Percentiles rank a stretch among this genome's conserved stretches.
These are phyloP conservation scores for Metridium senile DNA, from an alignment of 92 coral and sea anemone genomes.

Conservation along the genomic window DNA sequence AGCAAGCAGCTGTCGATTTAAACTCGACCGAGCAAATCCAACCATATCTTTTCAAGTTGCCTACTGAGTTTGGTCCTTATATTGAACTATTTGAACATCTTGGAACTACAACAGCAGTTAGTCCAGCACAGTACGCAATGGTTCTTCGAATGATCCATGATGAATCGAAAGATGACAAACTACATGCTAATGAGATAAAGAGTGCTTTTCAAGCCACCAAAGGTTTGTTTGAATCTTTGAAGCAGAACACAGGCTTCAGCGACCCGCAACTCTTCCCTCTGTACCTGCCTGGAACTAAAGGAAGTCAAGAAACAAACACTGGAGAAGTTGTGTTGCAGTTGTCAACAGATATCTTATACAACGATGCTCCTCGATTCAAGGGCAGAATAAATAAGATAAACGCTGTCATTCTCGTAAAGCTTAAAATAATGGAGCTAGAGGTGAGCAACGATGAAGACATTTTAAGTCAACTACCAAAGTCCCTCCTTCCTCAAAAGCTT, in stretches of 20 bases:
- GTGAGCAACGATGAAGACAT: conserved; percentile 43
- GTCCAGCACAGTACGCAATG: conserved; percentile 60
- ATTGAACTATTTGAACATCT: conserved; percentile 37
- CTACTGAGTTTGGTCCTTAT: conserved; percentile 37
- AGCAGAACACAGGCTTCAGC: neutral
- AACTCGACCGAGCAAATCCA: conserved; percentile 25
- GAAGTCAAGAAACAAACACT: too few relatives aligned
- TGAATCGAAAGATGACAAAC: conserved; percentile 2
- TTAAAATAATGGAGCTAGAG: conserved; percentile 7
- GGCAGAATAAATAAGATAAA: conserved; percentile 41
- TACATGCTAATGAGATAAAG: conserved; percentile 57
- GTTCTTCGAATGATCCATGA: conserved; percentile 41
- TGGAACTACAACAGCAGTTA: conserved; percentile 52
- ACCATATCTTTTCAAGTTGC: conserved; percentile 70
- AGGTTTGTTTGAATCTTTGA: conserved; percentile 50
- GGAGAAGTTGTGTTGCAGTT: conserved; percentile 21
- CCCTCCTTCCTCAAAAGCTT: conserved; percentile 52
- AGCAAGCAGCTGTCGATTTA: conserved; percentile 57
- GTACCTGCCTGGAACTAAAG: conserved; percentile 49
- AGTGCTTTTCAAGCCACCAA: conserved; percentile 47
- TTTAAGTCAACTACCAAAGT: conserved; percentile 39
- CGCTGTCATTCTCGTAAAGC: conserved; percentile 34
- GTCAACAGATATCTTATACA: conserved; percentile 46
- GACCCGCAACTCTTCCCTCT: conserved; percentile 9
- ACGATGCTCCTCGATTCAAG: conserved; percentile 64